phyloP scores from a whole-genome alignment of 64 coral and sea anemone species.

The Stichodactyla mertensii region DNA sequence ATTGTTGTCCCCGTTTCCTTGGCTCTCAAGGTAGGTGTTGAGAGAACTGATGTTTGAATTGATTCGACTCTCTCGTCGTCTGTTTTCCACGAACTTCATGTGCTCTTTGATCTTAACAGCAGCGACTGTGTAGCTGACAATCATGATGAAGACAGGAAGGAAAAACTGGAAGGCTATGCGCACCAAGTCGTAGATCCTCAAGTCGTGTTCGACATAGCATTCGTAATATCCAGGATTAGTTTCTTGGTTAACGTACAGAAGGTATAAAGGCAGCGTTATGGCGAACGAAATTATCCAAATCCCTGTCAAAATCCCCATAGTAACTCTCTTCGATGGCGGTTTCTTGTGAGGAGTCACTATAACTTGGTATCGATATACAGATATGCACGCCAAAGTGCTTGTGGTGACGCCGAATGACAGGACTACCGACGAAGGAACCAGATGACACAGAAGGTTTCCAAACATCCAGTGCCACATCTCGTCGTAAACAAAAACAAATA shows the following conservation, averaged over 20 bases:
- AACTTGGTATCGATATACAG: constrained; percentile 1
- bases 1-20: neutral
- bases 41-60: constrained; percentile 7
- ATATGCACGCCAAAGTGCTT: neutral
- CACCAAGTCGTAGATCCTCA: neutral
- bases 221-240: neutral
- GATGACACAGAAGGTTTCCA: constrained; percentile 1
- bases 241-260: neutral
- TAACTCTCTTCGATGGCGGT: neutral
- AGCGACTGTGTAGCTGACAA: neutral
- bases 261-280: neutral
- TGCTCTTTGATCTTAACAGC: constrained; percentile 4
- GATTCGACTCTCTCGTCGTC: neutral
- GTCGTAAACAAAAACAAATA: neutral
- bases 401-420: neutral
- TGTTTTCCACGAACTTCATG: neutral
- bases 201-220: neutral
- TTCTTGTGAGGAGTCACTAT: constrained; percentile 7
- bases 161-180: neutral
- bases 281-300: neutral
- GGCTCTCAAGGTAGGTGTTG: neutral
- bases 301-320: neutral
- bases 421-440: neutral
- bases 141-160: neutral
- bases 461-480: constrained; percentile 4